Conservation (phyloP, 1,140 invertebrate species). For the Papilio xuthus region DNA sequence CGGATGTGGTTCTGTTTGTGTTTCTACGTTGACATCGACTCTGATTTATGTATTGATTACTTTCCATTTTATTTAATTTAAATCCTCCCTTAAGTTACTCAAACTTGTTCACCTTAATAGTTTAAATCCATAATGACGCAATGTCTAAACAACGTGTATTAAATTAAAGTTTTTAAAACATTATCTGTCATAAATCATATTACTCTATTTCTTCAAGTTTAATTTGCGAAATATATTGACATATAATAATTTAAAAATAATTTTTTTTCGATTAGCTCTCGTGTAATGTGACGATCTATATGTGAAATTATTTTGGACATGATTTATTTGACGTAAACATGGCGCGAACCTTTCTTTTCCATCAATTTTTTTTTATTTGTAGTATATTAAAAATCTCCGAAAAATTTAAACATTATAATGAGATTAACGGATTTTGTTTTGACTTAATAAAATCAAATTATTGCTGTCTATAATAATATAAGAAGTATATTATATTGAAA, state of each 20-base stretch:
- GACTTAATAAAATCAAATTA: neutral
- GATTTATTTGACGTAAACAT: neutral
- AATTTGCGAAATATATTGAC: neutral
- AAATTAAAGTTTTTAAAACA: neutral
- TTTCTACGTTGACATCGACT: neutral
- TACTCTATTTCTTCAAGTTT: neutral
- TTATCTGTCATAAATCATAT: neutral
- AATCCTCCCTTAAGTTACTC: neutral
- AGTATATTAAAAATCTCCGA: too few relatives aligned
- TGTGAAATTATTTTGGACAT: conserved; percentile 19
- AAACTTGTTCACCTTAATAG: conserved; percentile 1
- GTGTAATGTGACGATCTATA: neutral
- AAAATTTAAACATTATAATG: neutral
- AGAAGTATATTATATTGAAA: too few relatives aligned
- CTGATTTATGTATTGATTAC: neutral
- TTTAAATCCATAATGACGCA: conserved; percentile 3
- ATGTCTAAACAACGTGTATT: neutral
- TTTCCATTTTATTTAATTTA: conserved; percentile 7
- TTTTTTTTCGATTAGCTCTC: neutral
- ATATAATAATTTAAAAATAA: too few relatives aligned
- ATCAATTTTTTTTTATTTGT: too few relatives aligned
- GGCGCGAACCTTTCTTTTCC: too few relatives aligned
- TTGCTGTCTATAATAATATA: neutral
- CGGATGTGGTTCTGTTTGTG: neutral
- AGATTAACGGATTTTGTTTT: neutral